Base-by-base conservation (phyloP, 2,797 vertebrate species). In the Petrocephalus schoutedeni region DNA sequence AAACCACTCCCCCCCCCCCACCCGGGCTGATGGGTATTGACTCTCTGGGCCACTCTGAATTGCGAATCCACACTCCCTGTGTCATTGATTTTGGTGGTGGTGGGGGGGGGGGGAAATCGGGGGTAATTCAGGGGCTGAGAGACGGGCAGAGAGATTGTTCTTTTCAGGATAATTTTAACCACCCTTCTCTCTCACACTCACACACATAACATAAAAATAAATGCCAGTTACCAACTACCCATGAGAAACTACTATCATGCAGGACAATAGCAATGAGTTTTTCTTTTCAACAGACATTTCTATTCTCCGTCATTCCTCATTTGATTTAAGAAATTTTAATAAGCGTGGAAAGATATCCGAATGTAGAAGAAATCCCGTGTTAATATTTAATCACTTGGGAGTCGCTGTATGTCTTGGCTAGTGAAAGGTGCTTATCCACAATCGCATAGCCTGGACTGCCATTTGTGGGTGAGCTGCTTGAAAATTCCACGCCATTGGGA, bases 31-130 rank as follows among this genome's bases (percentile, higher is more conserved):
- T 58, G 87, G 85, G 45, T 85, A 74, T 54, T 67, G 28, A 89
- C 84, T 74, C 54, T 84, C 53, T 19, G 16, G 16, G 77, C 12
- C 64, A 61, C 87, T 86, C 86, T n/a, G n/a, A 86, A 45, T 36
- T 86, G 57, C 56, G 4, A 61, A 85, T 82, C 86, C 85, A 71
- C 56, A 23, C 53, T 57, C 51, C 77, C n/a, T 21, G 10, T 21
- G 16, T 21, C 56, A 59, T 59, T 41, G 85, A 86, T 86, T n/a
- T 67, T 21, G 14, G n/a, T n/a, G n/a, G n/a, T n/a, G n/a, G 28
- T 54, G 84, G 84, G 53, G 23, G 80, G 49, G 8, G 10, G 83
- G 14, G 21, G 83, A 28, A 58, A 57, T 41, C 32, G 9, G 54
- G 53, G 74, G 36, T 41, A 10, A 49, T 57, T 86, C 53, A 86